phyloP scores from a whole-genome alignment of 37 sponge, comb jelly and placozoan genomes.

The Aphrocallistes beatrix region DNA sequence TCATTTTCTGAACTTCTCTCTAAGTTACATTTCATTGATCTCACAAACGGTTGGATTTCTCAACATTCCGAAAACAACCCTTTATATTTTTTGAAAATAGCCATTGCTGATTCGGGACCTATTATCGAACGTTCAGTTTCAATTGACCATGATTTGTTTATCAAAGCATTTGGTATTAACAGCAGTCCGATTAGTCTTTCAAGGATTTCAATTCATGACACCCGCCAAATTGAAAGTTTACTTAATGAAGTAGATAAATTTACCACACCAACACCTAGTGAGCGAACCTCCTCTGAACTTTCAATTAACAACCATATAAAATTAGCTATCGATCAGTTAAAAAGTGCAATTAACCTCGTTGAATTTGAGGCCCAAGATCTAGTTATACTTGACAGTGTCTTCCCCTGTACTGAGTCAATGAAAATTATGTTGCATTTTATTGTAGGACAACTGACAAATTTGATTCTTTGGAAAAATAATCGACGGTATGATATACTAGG shows the following conservation, averaged over 20 bases:
- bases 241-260: neutral
- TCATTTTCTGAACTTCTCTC: neutral
- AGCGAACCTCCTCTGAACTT: neutral
- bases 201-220: neutral
- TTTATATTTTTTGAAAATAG: neutral
- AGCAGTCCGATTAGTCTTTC: neutral
- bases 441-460: neutral
- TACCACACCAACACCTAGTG: neutral
- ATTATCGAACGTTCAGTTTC: neutral
- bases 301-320: neutral
- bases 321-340: neutral
- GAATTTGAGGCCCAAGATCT: neutral
- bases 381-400: neutral
- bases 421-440: neutral
- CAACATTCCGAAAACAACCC: neutral
- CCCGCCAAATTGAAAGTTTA: neutral
- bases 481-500: neutral
- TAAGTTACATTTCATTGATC: neutral
- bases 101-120: neutral
- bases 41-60: neutral
- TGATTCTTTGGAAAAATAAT: neutral
- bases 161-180: too few species aligned
- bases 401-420: neutral
- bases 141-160: neutral
- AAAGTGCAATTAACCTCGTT: neutral